phyloP scores from a whole-genome alignment of 2,113 vertebrate species.

The Poeciliopsis retropinna region DNA sequence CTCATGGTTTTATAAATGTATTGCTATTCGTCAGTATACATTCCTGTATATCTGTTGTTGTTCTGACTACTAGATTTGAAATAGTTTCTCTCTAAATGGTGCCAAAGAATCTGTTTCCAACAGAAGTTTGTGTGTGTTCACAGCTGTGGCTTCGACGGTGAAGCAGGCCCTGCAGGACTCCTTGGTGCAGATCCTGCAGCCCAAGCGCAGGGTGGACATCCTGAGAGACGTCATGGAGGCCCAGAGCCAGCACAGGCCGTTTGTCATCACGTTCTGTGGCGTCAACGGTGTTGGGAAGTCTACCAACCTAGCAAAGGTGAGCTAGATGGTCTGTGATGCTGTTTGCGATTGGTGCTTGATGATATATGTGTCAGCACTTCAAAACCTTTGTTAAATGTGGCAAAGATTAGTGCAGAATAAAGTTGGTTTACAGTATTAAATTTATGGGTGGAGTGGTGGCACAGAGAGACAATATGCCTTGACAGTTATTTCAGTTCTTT shows the following conservation, averaged over 20 bases:
- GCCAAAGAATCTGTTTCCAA: not conserved
- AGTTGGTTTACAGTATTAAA: not conserved
- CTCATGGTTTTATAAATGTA: no score
- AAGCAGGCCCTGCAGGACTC: conserved; percentile 97
- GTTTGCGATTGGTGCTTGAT: not conserved
- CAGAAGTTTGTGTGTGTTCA: not conserved
- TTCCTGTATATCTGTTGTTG: no score
- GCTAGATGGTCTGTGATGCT: not conserved
- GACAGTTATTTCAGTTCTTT: not conserved
- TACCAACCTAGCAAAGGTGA: conserved; percentile 96
- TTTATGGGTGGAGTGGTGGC: not conserved
- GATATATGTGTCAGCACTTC: not conserved
- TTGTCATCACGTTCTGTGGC: conserved; percentile 94
- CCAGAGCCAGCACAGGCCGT: conserved; percentile 87
- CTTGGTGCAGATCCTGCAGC: conserved; percentile 96
- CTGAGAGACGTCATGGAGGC: conserved; percentile 95
- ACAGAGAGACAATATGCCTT: not conserved
- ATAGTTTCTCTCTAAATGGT: not conserved
- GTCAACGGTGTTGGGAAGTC: conserved; percentile 98
- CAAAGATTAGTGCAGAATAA: not conserved
- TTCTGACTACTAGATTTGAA: not conserved
- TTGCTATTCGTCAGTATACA: no score
- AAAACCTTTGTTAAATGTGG: not conserved
- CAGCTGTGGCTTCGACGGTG: conserved; percentile 95
- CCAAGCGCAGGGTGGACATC: conserved; percentile 93